Base-by-base conservation (phyloP, 1,140 invertebrate species). In the Drosophila pruinosa region DNA sequence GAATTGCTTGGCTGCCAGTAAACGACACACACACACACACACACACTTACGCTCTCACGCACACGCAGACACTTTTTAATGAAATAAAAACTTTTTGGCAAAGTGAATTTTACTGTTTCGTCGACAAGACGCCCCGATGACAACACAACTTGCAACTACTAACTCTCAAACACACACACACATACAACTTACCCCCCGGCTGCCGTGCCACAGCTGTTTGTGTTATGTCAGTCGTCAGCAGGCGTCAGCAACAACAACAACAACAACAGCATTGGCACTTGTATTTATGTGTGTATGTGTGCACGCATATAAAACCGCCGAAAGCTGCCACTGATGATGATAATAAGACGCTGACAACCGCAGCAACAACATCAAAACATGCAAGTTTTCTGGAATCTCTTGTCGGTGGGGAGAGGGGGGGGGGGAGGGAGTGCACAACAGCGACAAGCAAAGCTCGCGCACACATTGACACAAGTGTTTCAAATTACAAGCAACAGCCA, bases 71-170 rank as follows among this genome's bases (percentile, higher is more conserved):
- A 78, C 45, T 88, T 82, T 83, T 88, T 88, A 88, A 88, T 88
- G 82, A 88, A 88, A 88, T 88, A 77, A 88, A 88, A 88, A 88
- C 82, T 88, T 88, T 88, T 88, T 78, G 82, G 82, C 82, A 88
- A 88, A 88, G 82, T 88, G 82, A 88, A 88, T 88, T 88, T 88
- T 78, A 88, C 86, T 88, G 82, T 88, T 71, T 71, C 68, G 68
- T 50, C 14, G 43, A 57, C 8, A 74, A 56, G 65, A 88, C 79
- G 78, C 63, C 68, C 69, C 48, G 61, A 78, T 71, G 78, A 80
- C 81, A 86, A 83, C 77, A 73, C 64, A 82, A 78, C 72, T 81
- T 80, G 70, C 69, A 81, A 77, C 74, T 78, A 59, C 14, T 47
- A 75, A 79, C 65, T 59, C 53, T 67, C 38, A 54, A 52, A 41